phyloP scores from a whole-genome alignment of 1,140 invertebrate species.

The Nasonia vitripennis region DNA sequence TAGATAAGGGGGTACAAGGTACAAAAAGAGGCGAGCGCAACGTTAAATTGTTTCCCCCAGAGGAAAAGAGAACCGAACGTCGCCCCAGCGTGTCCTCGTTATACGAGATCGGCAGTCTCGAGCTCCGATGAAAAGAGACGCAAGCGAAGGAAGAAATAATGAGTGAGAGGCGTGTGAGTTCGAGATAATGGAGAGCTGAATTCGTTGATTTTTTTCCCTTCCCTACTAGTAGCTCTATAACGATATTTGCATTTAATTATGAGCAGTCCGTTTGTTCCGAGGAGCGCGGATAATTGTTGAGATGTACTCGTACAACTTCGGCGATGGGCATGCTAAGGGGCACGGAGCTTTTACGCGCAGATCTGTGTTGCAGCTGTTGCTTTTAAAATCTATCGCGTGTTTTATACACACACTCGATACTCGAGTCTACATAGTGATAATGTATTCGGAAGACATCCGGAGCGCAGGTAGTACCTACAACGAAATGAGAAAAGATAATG shows the following conservation, averaged over 20 bases:
- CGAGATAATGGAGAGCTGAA: neutral
- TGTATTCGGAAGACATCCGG: too few species aligned
- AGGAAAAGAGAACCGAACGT: neutral
- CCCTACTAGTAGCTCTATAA: neutral
- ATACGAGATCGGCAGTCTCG: neutral
- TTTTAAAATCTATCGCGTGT: too few species aligned
- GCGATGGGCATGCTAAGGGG: too few species aligned
- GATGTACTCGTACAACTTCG: too few species aligned
- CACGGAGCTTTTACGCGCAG: too few species aligned
- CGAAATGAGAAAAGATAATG: neutral
- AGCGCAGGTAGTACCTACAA: too few species aligned
- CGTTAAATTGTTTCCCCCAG: slow-evolving; percentile 15
- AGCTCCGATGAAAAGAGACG: neutral
- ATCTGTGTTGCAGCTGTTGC: too few species aligned
- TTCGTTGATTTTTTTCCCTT: neutral
- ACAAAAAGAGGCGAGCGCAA: neutral
- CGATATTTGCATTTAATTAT: neutral
- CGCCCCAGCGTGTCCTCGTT: slow-evolving; percentile 10
- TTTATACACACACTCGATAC: too few species aligned
- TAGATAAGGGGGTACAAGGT: neutral
- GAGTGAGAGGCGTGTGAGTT: neutral
- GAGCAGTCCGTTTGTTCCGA: too few species aligned
- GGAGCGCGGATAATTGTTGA: too few species aligned
- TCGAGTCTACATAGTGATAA: too few species aligned
- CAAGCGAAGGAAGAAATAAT: slow-evolving; percentile 21